Percentiles rank a stretch among this genome's conserved stretches.
Conservation (phyloP, 1,140 invertebrate species). For the Arion vulgaris region DNA sequence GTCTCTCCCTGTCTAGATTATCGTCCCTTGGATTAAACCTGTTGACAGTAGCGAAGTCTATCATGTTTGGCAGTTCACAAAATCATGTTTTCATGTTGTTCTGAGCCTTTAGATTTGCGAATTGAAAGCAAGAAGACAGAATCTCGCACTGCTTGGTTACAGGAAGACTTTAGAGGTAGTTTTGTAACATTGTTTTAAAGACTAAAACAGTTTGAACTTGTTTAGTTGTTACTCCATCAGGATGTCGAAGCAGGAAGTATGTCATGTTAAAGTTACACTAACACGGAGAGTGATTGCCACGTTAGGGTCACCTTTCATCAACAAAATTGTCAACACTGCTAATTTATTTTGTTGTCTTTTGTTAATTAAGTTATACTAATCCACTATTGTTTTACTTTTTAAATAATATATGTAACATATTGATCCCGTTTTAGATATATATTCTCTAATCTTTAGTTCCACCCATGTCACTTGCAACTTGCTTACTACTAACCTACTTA, state of each 20-base stretch:
- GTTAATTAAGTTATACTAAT: too few species aligned
- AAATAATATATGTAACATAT: too few species aligned
- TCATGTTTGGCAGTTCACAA: slow-evolving; percentile 34
- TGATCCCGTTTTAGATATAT: too few species aligned
- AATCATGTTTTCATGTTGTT: slow-evolving; percentile 42
- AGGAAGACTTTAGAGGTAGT: slow-evolving; percentile 14
- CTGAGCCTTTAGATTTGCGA: slow-evolving; percentile 38
- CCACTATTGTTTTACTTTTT: too few species aligned
- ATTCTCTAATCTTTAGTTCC: too few species aligned
- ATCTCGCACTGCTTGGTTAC: not conserved
- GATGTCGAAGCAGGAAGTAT: slow-evolving; percentile 24
- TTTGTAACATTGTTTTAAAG: not conserved
- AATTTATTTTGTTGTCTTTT: too few species aligned
- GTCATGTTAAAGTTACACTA: slow-evolving; percentile 10
- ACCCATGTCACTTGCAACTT: too few species aligned
- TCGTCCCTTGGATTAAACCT: not conserved
- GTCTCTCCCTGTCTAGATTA: too few species aligned
- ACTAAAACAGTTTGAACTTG: too few species aligned
- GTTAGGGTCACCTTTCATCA: not conserved
- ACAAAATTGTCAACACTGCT: not conserved
- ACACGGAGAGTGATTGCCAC: slow-evolving; percentile 16
- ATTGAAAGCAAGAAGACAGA: slow-evolving; percentile 31
- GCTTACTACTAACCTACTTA: too few species aligned
- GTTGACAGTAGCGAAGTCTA: not conserved
- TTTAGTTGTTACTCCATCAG: not conserved